Evolutionary conservation across 2,888 invertebrate species (phyloP), one percentile per base, ranked within the genome.

Genomic region (Hydriomena furcata): DNA sequence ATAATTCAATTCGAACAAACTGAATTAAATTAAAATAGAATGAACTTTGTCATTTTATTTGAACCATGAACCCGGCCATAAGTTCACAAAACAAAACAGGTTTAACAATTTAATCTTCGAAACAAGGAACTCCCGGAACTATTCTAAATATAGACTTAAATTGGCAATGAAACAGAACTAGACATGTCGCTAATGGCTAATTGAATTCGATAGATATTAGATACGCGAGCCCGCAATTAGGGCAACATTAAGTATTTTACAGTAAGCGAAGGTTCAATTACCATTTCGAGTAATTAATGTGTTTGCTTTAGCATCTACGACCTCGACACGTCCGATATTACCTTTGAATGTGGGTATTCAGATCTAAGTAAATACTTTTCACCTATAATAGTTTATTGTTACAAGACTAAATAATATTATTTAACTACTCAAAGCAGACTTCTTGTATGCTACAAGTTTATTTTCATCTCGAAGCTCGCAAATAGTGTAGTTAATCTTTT

Each of bases 161-260:
- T 35, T 35, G 44, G 43, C 32, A 43, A 35, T 25, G 32, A 30
- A 17, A 30, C 41, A 25, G 38, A 40, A 27, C 41, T 31, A 25
- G 23, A 42, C 34, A 24, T 31, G 36, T 27, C 44, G 41, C 34
- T 57, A 52, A 49, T 46, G 43, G 37, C 30, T 42, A 55, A 47
- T 27, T 48, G 34, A 47, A n/a, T 38, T 30, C 27, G 13, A 28
- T 12, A 10, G 20, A 12, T 8, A 21, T 2, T 21, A 20, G 27
- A n/a, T n/a, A n/a, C n/a, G n/a, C n/a, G n/a, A n/a, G 10, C 32
- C 11, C 11, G 42, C 51, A 44, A 53, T 59, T 49, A 58, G 50
- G 44, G 31, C 42, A 20, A 27, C 41, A 30, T 43, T 12, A 30
- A 45, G 27, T 45, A 50, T 41, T 27, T 44, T 8, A 42, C 40